Conservation (phyloP, 2,797 vertebrate species). For the Agapornis canus region DNA sequence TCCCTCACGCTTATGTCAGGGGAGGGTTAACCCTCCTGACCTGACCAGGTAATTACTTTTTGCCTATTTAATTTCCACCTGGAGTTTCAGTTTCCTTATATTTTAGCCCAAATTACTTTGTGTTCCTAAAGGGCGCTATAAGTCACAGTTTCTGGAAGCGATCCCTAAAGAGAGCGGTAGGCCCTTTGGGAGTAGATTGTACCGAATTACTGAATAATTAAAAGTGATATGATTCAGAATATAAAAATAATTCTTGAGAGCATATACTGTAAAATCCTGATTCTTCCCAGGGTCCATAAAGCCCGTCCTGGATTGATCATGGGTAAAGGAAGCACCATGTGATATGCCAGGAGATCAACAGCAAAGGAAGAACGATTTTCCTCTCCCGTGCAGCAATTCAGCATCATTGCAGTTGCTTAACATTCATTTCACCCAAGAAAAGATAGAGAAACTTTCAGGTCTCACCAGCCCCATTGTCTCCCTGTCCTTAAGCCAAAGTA, state of each 20-base stretch:
- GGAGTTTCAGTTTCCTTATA: conserved; percentile 25
- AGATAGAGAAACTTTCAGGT: background rate
- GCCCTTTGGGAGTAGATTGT: background rate
- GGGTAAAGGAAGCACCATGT: background rate
- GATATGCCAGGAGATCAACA: background rate
- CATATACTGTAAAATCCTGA: background rate
- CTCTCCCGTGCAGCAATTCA: background rate
- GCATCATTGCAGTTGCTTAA: background rate
- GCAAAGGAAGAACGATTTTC: background rate
- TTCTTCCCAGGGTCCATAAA: background rate
- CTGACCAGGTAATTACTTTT: conserved; percentile 50
- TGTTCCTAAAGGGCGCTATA: background rate
- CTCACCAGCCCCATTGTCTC: background rate
- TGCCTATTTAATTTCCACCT: conserved; percentile 51
- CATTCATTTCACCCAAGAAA: background rate
- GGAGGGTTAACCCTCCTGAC: conserved; percentile 37
- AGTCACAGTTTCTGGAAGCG: background rate
- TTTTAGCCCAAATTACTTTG: conserved; percentile 15
- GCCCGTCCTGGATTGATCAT: background rate
- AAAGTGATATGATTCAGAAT: background rate
- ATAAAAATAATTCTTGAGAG: background rate
- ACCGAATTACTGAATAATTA: conserved; percentile 2
- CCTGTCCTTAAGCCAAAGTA: background rate
- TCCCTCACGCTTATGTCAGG: background rate
- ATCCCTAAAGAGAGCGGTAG: background rate